Conservation (phyloP, 1,140 invertebrate genomes). For the Drosophila suzukii region DNA sequence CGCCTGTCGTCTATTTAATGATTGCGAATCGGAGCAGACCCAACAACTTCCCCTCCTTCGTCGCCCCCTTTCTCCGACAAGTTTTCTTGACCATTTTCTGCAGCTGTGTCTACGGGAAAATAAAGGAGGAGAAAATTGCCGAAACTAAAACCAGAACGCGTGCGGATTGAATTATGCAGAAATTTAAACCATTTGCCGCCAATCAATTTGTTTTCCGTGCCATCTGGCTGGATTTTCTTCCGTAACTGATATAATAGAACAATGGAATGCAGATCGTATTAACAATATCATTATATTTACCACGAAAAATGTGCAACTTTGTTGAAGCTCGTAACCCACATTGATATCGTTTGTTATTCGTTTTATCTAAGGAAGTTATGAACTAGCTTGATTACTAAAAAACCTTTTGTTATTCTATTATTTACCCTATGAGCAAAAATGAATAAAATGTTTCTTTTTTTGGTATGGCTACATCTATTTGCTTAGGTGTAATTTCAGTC, state of each 20-base stretch:
- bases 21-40: conserved; percentile 59
- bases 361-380: not conserved
- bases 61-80: not conserved
- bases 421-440: no score
- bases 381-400: no score
- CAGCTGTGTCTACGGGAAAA: conserved; percentile 52
- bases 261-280: conserved; percentile 23
- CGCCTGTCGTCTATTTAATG: conserved; percentile 74
- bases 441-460: no score
- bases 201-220: conserved; percentile 45
- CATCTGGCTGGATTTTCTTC: conserved; percentile 24
- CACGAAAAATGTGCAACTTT: conserved; percentile 2
- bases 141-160: conserved; percentile 61
- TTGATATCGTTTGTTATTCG: no score
- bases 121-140: conserved; percentile 54
- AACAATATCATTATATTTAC: conserved; percentile 20
- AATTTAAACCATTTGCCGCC: conserved; percentile 53
- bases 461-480: no score
- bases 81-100: conserved; percentile 46
- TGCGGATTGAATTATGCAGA: conserved; percentile 73
- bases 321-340: conserved; percentile 12
- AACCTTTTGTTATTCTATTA: no score
- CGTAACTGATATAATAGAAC: conserved; percentile 19
- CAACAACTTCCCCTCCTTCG: conserved; percentile 23
- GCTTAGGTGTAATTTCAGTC: no score